Percentiles rank a stretch among this genome's conserved stretches.
Evolutionary conservation across 2,797 vertebrate species (phyloP).

Genomic region (Phataginus tricuspis): DNA sequence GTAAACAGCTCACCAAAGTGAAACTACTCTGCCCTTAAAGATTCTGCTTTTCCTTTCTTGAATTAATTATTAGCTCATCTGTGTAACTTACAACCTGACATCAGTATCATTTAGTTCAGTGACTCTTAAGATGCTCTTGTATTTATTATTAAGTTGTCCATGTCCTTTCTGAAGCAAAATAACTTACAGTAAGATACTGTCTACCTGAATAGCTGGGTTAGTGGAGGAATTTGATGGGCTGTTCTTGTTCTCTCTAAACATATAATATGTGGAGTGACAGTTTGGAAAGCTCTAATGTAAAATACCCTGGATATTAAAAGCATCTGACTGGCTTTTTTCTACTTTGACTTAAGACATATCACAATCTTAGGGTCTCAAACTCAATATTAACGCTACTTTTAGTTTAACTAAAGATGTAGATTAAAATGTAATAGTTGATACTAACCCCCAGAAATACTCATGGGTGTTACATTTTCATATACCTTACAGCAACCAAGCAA

Average conservation of each 20-base stretch:
- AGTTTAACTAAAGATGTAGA: constrained; percentile 29
- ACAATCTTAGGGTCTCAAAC: not conserved
- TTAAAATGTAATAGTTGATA: not conserved
- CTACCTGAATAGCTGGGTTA: not conserved
- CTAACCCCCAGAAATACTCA: not conserved
- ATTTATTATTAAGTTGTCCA: not conserved
- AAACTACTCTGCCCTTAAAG: not conserved
- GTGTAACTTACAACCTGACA: not conserved
- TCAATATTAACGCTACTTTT: constrained; percentile 17
- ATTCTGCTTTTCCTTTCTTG: not conserved
- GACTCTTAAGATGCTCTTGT: not conserved
- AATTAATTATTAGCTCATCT: not conserved
- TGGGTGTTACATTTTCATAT: not conserved
- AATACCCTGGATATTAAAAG: constrained; percentile 19
- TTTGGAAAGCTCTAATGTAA: constrained; percentile 40
- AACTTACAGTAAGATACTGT: not conserved
- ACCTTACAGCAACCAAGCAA: not conserved
- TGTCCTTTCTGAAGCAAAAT: constrained; percentile 32
- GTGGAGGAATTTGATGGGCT: not conserved
- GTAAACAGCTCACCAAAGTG: not conserved
- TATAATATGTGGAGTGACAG: not conserved
- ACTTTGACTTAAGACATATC: not conserved
- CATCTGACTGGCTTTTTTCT: not conserved
- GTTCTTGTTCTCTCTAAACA: not conserved
- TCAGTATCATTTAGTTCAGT: not conserved